Percentiles rank a stretch among this genome's conserved stretches.
Conservation (phyloP, 1,140 invertebrate species). For the Cydia splendana region DNA sequence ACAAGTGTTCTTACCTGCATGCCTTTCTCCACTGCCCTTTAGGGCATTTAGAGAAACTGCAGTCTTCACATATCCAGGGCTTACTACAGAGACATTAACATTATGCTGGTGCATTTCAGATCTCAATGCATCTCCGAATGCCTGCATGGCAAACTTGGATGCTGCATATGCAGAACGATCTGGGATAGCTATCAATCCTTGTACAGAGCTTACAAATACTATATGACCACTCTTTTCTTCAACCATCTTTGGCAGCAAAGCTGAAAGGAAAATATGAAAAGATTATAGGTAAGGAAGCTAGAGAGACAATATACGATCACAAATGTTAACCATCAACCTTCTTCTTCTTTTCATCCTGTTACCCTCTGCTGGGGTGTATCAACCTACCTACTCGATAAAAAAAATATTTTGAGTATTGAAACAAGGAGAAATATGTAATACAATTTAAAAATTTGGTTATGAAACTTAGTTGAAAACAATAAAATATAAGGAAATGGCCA, state of each 20-base stretch:
- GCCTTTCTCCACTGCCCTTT: conserved; percentile 85
- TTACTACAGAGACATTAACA: conserved; percentile 90
- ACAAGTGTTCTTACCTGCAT: conserved; percentile 84
- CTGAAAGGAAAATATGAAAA: conserved; percentile 65
- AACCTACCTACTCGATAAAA: too few species aligned
- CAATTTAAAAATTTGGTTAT: too few species aligned
- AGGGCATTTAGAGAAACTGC: conserved; percentile 94
- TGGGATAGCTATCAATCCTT: conserved; percentile 95
- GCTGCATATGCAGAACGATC: conserved; percentile 94
- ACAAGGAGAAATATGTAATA: too few species aligned
- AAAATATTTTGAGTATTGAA: too few species aligned
- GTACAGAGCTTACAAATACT: conserved; percentile 95
- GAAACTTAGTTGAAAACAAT: too few species aligned
- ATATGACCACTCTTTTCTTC: conserved; percentile 89
- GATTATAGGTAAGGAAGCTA: background rate
- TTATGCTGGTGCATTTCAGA: conserved; percentile 88
- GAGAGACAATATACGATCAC: too few species aligned
- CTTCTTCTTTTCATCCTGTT: too few species aligned
- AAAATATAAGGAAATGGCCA: background rate
- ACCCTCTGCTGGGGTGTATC: too few species aligned
- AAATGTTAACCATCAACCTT: too few species aligned
- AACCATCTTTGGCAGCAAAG: conserved; percentile 91
- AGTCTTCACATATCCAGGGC: conserved; percentile 94
- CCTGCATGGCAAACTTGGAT: conserved; percentile 96
- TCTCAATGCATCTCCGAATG: conserved; percentile 91